These are phyloP conservation scores for Strix uralensis DNA, from an alignment of 2,113 vertebrate genomes.

Conservation along the genomic window DNA sequence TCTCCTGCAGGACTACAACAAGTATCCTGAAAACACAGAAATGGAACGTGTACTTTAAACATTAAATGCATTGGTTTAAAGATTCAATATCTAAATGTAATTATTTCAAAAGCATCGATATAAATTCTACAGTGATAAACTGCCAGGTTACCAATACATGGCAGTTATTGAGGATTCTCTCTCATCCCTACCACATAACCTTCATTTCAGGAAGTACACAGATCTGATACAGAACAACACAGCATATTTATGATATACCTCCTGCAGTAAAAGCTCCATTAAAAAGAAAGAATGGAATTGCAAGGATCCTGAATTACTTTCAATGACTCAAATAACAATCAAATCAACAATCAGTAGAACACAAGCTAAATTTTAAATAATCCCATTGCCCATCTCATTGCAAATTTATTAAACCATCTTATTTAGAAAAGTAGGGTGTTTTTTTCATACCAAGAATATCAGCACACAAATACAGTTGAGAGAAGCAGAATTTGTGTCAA, in stretches of 20 bases:
- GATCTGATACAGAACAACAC: slow-evolving; percentile 7
- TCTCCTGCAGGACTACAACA: slow-evolving; percentile 94
- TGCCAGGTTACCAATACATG: neutral
- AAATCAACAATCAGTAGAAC: neutral
- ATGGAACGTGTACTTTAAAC: neutral
- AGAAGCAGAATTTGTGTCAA: slow-evolving; percentile 6
- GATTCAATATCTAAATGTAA: slow-evolving; percentile 59
- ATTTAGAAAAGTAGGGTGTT: neutral
- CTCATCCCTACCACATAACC: slow-evolving; percentile 16
- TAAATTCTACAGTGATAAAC: neutral
- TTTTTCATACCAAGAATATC: neutral
- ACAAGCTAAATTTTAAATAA: slow-evolving; percentile 11
- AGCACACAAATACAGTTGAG: neutral
- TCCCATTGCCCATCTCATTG: neutral
- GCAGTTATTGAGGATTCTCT: slow-evolving; percentile 43
- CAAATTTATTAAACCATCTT: slow-evolving; percentile 7
- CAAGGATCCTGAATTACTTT: neutral
- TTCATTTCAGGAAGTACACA: slow-evolving; percentile 32
- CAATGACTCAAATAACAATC: slow-evolving; percentile 18
- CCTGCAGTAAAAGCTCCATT: slow-evolving; percentile 51
- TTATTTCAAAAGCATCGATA: slow-evolving; percentile 62
- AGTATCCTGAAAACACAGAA: slow-evolving; percentile 83
- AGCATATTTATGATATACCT: slow-evolving; percentile 7
- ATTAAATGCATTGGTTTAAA: slow-evolving; percentile 15
- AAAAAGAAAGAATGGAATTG: slow-evolving; percentile 28